Percentiles rank a stretch among this genome's conserved stretches.
Evolutionary conservation across 2,888 invertebrate genomes (phyloP).

Genomic region (Protonemura montana): DNA sequence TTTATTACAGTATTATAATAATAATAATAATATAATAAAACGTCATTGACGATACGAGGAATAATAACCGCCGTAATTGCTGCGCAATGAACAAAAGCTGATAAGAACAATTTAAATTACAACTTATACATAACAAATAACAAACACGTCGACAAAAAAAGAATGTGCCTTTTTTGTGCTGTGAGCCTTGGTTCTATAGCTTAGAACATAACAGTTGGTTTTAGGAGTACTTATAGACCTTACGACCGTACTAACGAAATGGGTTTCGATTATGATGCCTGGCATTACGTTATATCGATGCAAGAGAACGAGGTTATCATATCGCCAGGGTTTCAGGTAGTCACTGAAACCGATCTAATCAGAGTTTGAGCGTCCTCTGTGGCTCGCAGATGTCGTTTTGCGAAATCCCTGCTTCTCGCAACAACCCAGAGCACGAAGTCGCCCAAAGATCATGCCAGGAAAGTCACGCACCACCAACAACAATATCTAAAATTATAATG

Average conservation of each 20-base stretch:
- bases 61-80: background rate
- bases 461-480: background rate
- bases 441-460: background rate
- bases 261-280: too few species aligned
- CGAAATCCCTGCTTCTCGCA: too few species aligned
- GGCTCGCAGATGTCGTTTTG: too few species aligned
- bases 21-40: slow-evolving; percentile 2
- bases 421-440: background rate
- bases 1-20: slow-evolving; percentile 18
- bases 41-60: slow-evolving; percentile 7
- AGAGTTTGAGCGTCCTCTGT: too few species aligned
- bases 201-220: background rate
- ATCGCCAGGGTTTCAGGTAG: too few species aligned
- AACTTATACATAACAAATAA: slow-evolving; percentile 12
- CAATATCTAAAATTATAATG: background rate
- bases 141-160: background rate
- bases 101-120: slow-evolving; percentile 7
- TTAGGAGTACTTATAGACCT: too few species aligned
- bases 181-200: background rate
- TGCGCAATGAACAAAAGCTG: background rate
- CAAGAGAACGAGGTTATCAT: too few species aligned
- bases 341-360: too few species aligned
- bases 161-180: background rate
- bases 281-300: too few species aligned
- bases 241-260: too few species aligned